A percentile compares a stretch with the other conserved stretches of the same genome.
Conservation (phyloP, 2,888 invertebrate genomes). For the Aporophyla lueneburgensis region DNA sequence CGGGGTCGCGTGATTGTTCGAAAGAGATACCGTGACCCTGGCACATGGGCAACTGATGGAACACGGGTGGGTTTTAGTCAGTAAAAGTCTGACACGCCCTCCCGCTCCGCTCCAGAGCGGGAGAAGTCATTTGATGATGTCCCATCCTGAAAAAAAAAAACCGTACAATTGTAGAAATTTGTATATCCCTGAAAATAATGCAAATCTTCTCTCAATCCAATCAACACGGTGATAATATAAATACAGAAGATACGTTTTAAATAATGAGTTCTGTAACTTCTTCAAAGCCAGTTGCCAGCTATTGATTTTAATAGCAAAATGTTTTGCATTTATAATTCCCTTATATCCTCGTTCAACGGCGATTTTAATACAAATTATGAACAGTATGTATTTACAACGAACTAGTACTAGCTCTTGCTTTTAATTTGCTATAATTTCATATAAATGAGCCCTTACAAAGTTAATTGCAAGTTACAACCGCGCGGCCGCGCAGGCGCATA, state of each 20-base stretch:
- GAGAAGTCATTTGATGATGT: too few relatives aligned
- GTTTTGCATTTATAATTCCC: slow-evolving; percentile 46
- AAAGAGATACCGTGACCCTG: too few relatives aligned
- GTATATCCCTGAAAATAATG: background rate
- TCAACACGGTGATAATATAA: background rate
- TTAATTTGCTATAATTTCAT: slow-evolving; percentile 62
- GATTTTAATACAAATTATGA: slow-evolving; percentile 51
- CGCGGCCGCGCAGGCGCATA: slow-evolving; percentile 7
- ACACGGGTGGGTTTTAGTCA: too few relatives aligned
- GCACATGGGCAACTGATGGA: too few relatives aligned
- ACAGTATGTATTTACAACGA: slow-evolving; percentile 37
- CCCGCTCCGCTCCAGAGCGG: too few relatives aligned
- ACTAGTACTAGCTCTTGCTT: slow-evolving; percentile 45
- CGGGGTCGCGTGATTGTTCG: too few relatives aligned
- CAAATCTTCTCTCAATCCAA: background rate
- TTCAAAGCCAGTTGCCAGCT: slow-evolving; percentile 13
- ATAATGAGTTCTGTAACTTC: slow-evolving; percentile 8
- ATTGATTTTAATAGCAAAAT: slow-evolving; percentile 49
- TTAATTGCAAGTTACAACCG: slow-evolving; percentile 57
- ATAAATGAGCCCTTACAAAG: slow-evolving; percentile 51
- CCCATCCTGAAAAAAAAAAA: too few relatives aligned
- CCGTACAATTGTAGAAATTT: too few relatives aligned
- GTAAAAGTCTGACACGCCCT: too few relatives aligned
- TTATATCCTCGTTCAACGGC: slow-evolving; percentile 30
- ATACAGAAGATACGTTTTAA: background rate